Conservation (phyloP, 2,888 invertebrate species). For the Lasioglossum lativentre region DNA sequence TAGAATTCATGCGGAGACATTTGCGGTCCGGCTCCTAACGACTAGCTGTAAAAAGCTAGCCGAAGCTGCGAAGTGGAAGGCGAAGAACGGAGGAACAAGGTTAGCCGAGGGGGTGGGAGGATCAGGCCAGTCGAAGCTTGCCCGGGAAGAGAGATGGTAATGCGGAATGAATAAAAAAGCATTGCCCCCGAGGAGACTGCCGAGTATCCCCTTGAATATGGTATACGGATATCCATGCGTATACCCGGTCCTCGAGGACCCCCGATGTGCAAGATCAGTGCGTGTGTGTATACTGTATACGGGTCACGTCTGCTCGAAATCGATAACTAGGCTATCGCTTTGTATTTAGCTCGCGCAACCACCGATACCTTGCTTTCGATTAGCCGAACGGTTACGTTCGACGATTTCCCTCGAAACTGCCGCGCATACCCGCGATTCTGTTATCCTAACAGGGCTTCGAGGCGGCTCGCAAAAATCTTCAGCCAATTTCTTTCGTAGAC, state of each 20-base stretch:
- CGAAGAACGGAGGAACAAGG: slow-evolving; percentile 55
- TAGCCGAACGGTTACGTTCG: slow-evolving; percentile 23
- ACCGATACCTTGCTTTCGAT: slow-evolving; percentile 32
- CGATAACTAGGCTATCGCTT: slow-evolving; percentile 21
- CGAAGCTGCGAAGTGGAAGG: slow-evolving; percentile 74
- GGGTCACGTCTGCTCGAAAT: slow-evolving; percentile 30
- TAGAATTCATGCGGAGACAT: slow-evolving; percentile 84
- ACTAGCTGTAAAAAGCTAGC: slow-evolving; percentile 81
- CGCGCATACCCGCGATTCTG: neutral
- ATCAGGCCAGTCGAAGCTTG: slow-evolving; percentile 17
- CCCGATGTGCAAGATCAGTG: neutral
- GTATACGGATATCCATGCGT: slow-evolving; percentile 7
- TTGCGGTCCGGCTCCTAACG: slow-evolving; percentile 83
- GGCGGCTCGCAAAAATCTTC: neutral
- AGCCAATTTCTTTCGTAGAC: neutral
- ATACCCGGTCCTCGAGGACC: neutral
- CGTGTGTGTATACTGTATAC: slow-evolving; percentile 14
- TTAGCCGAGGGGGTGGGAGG: slow-evolving; percentile 6
- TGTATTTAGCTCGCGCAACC: neutral
- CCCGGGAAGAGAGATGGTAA: slow-evolving; percentile 38
- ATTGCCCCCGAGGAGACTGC: slow-evolving; percentile 23
- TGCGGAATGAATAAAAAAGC: slow-evolving; percentile 65
- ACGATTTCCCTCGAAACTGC: slow-evolving; percentile 12
- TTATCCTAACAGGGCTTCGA: neutral
- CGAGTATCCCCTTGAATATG: slow-evolving; percentile 11